Base-by-base conservation (phyloP, 2,113 vertebrate genomes). In the Steatornis caripensis region DNA sequence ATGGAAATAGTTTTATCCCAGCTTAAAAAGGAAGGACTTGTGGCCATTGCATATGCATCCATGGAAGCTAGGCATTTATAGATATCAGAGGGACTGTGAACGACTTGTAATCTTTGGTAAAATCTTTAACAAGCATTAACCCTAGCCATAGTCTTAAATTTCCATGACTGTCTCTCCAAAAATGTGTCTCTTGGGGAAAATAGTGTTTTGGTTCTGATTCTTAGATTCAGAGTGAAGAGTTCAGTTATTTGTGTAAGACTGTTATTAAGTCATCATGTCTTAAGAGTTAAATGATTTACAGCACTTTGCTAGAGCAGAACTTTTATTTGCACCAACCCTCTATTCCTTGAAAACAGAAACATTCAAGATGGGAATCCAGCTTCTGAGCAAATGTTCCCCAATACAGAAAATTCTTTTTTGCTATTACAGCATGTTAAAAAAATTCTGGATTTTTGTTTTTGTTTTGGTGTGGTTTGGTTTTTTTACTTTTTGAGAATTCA, bases 251-350 rank as follows among this genome's bases (percentile, higher is more conserved):
- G 68, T 71, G 34, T 70, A 81, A 87, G 37, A 36, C 16, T 75
- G 15, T 76, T 94, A 62, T 69, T 96, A 96, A 94, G 76, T 96
- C 86, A 68, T 92, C 84, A 48, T 39, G 36, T 89, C 72, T 95
- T 46, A 68, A 82, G 69, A 84, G 51, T 82, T 89, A 95, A 90
- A 69, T 62, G 65, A 92, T 87, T 84, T 68, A 91, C 89, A 87
- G 19, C 10, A 60, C 48, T 94, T 92, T 54, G 12, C 34, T 87
- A 4, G 30, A 32, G 37, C 27, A 69, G 51, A 91, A 30, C 49
- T 53, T 95, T 43, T 22, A 46, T 78, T 91, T 96, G 58, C 20
- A 80, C 16, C 48, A 84, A 7, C 5, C 5, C 5, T 9, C 2
- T 84, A 43, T 84, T 92, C 39, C n/a, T 51, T 55, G 62, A 81